phyloP scores from a whole-genome alignment of 1,140 invertebrate genomes.

The Drosophila truncata region DNA sequence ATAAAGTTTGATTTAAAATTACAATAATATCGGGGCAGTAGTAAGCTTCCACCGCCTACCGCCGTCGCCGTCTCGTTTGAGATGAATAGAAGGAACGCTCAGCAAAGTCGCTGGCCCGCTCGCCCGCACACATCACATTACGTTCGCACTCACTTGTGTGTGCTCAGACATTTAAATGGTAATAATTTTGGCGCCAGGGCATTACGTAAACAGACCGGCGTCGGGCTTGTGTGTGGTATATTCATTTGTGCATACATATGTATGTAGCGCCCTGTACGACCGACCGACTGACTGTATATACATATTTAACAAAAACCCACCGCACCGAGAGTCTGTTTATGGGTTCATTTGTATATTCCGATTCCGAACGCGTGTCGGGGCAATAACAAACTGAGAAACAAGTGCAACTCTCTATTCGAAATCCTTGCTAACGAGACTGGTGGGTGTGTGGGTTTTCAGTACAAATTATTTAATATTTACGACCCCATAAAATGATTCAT shows the following conservation, averaged over 20 bases:
- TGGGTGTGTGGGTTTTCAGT: slow-evolving; percentile 10
- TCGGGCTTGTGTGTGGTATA: slow-evolving; percentile 30
- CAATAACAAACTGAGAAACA: slow-evolving; percentile 45
- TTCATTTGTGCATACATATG: slow-evolving; percentile 38
- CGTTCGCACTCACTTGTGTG: slow-evolving; percentile 38
- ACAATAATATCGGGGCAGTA: slow-evolving; percentile 18
- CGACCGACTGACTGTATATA: neutral
- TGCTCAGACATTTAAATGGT: slow-evolving; percentile 67
- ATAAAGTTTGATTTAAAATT: slow-evolving; percentile 46
- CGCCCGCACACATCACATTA: slow-evolving; percentile 33
- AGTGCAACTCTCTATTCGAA: slow-evolving; percentile 57
- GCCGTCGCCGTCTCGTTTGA: slow-evolving; percentile 3
- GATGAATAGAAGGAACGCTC: slow-evolving; percentile 12
- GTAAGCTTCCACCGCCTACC: neutral
- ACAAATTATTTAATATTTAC: slow-evolving; percentile 46
- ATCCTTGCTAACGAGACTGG: slow-evolving; percentile 44
- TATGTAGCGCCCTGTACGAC: slow-evolving; percentile 7
- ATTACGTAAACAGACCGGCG: slow-evolving; percentile 71
- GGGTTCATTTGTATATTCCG: slow-evolving; percentile 55
- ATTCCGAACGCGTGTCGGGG: slow-evolving; percentile 51
- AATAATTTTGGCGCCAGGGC: slow-evolving; percentile 77
- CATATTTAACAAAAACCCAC: slow-evolving; percentile 26
- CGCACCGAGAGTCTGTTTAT: slow-evolving; percentile 42
- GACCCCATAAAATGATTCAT: slow-evolving; percentile 36
- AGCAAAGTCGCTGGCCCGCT: slow-evolving; percentile 20